Evolutionary conservation across 2,797 vertebrate species (phyloP).

Genomic region (Cynodonichthys magdalenae): DNA sequence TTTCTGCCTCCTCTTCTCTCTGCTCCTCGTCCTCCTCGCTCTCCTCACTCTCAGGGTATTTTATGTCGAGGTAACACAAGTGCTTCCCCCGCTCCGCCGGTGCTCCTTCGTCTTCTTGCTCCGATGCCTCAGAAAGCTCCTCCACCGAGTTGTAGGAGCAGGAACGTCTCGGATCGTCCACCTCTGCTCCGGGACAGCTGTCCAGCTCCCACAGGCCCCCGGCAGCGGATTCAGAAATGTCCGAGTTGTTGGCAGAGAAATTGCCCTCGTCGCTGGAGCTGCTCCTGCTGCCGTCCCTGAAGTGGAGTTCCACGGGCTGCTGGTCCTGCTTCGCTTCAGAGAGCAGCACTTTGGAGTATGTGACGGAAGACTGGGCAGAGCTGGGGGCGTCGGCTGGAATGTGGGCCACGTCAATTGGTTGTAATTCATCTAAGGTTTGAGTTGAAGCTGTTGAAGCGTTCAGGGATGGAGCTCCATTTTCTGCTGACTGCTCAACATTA

Average conservation of each 20-base stretch:
- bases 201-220: conserved; percentile 82
- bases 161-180: conserved; percentile 66
- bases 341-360: conserved; percentile 82
- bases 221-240: conserved; percentile 78
- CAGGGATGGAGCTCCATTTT: conserved; percentile 42
- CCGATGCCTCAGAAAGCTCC: conserved; percentile 85
- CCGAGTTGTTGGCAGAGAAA: conserved; percentile 78
- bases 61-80: conserved; percentile 82
- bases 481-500: conserved; percentile 18
- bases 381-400: conserved; percentile 35
- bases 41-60: conserved; percentile 70
- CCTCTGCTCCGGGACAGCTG: conserved; percentile 54
- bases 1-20: conserved; percentile 40
- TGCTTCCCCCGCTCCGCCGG: conserved; percentile 52
- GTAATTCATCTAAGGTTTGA: conserved; percentile 2
- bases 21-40: conserved; percentile 60
- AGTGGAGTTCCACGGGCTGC: conserved; percentile 44
- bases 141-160: conserved; percentile 84
- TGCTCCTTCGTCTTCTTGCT: conserved; percentile 71
- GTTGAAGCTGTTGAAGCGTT: conserved; percentile 33
- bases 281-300: conserved; percentile 62
- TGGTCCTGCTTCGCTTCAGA: conserved; percentile 43
- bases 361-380: conserved; percentile 76
- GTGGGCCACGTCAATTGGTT: conserved; percentile 18
- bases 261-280: conserved; percentile 80